Conservation (phyloP, 2,113 vertebrate genomes). For the Andinoacara biseriatus region DNA sequence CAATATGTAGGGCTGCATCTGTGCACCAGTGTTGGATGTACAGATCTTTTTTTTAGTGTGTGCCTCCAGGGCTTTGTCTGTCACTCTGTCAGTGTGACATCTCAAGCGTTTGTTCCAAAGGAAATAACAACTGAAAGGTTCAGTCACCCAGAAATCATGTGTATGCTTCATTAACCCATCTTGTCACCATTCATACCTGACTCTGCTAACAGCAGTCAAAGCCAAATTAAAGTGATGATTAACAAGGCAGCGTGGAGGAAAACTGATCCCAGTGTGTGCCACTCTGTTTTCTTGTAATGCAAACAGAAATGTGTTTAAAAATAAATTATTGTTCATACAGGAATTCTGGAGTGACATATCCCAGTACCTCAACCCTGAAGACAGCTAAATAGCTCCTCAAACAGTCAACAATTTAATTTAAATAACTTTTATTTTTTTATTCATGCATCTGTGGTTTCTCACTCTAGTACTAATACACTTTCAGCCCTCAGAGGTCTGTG, state of each 20-base stretch:
- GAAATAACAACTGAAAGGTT: conserved; percentile 34
- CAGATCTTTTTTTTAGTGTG: background rate
- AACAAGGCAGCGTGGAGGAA: background rate
- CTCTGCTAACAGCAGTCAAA: background rate
- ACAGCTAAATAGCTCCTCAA: background rate
- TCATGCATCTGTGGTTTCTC: background rate
- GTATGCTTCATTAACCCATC: conserved; percentile 30
- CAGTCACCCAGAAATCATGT: conserved; percentile 54
- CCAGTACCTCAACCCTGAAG: background rate
- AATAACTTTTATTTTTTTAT: background rate
- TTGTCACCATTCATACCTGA: conserved; percentile 44
- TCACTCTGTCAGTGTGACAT: conserved; percentile 20
- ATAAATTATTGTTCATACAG: background rate
- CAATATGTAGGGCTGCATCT: background rate
- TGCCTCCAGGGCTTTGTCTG: background rate
- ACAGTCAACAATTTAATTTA: background rate
- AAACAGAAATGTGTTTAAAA: too few species aligned
- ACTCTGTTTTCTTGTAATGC: too few species aligned
- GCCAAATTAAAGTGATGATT: conserved; percentile 15
- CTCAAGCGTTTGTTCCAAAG: background rate
- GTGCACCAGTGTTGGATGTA: conserved; percentile 12
- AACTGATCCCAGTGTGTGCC: background rate
- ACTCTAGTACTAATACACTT: background rate
- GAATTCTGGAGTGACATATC: background rate
- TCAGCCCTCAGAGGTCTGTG: background rate